Percentiles rank a stretch among this genome's conserved stretches.
Evolutionary conservation across 2,888 invertebrate genomes (phyloP).

Genomic region (Pycnomerus fuliginosus): DNA sequence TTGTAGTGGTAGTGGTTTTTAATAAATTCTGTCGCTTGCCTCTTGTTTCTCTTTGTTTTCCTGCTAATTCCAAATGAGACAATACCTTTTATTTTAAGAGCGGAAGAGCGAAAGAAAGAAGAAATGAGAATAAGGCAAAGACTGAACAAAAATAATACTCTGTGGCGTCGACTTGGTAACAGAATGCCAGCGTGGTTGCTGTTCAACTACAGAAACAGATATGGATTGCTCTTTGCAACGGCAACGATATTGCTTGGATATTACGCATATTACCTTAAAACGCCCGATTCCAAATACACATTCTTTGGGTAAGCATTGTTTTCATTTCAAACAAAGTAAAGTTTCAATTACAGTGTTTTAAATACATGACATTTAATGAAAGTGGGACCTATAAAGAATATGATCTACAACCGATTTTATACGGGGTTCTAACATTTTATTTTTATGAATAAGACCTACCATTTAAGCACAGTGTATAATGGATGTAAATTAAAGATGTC

Average conservation of each 20-base stretch:
- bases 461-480: too few species aligned
- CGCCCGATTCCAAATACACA: constrained; percentile 43
- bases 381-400: constrained; percentile 37
- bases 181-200: constrained; percentile 51
- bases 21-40: constrained; percentile 22
- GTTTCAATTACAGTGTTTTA: constrained; percentile 39
- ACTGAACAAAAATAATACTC: constrained; percentile 46
- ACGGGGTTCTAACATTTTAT: constrained; percentile 38
- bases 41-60: constrained; percentile 14
- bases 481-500: too few species aligned
- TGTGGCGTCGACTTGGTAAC: constrained; percentile 47
- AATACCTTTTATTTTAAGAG: constrained; percentile 50
- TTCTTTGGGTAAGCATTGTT: constrained; percentile 43
- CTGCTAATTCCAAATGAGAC: constrained; percentile 4
- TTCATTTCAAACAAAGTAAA: neutral
- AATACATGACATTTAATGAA: constrained; percentile 45
- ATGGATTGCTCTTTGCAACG: constrained; percentile 56
- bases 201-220: constrained; percentile 49
- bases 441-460: neutral
- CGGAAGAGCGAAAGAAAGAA: constrained; percentile 60
- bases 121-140: constrained; percentile 57
- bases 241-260: constrained; percentile 61
- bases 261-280: constrained; percentile 61
- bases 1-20: constrained; percentile 25
- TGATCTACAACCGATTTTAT: constrained; percentile 42